Evolutionary conservation across 2,888 invertebrate species (phyloP).

Genomic region (Criorhina ranunculi): DNA sequence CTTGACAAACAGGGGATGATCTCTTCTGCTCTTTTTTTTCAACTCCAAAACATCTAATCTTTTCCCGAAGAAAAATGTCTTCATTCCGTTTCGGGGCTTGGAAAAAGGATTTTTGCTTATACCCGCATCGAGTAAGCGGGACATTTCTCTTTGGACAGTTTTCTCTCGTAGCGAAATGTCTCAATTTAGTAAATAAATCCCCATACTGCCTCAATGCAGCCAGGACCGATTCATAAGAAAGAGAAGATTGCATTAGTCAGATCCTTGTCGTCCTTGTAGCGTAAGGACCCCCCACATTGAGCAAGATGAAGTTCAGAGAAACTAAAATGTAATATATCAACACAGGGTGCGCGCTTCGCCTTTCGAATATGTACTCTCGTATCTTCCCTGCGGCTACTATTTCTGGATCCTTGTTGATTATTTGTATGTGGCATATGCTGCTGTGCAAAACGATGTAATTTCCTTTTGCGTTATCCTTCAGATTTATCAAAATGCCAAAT

Average conservation of each 20-base stretch:
- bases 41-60: conserved; percentile 71
- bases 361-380: no score
- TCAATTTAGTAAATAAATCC: conserved; percentile 73
- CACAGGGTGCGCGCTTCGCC: not conserved
- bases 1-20: conserved; percentile 51
- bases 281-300: conserved; percentile 20
- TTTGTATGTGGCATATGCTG: conserved; percentile 52
- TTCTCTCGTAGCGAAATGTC: conserved; percentile 31
- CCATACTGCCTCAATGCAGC: conserved; percentile 41
- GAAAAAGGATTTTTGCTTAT: conserved; percentile 50
- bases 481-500: conserved; percentile 60
- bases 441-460: conserved; percentile 71
- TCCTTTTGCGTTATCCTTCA: conserved; percentile 62
- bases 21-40: conserved; percentile 27
- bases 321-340: conserved; percentile 64
- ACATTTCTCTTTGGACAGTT: conserved; percentile 47
- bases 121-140: conserved; percentile 40
- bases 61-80: conserved; percentile 65
- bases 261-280: conserved; percentile 51
- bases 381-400: conserved; percentile 66
- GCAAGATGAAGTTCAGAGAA: conserved; percentile 55
- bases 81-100: conserved; percentile 41
- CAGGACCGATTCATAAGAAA: conserved; percentile 48
- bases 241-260: conserved; percentile 71
- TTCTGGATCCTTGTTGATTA: conserved; percentile 66